phyloP scores from a whole-genome alignment of 2,888 invertebrate genomes.

The Zele albiditarsus region DNA sequence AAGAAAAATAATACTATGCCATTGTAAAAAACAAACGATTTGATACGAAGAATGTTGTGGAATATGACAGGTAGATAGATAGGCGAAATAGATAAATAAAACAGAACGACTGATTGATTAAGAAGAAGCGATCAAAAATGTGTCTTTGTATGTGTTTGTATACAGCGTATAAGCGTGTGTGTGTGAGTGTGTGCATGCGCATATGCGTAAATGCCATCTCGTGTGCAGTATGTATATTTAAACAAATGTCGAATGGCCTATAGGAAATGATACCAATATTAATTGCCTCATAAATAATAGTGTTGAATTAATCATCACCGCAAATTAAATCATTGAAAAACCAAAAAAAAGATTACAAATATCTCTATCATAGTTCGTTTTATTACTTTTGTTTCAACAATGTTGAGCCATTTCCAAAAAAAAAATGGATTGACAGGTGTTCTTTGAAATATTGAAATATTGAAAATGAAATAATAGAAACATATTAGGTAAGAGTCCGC shows the following conservation, averaged over 20 bases:
- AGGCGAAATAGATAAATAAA: slow-evolving; percentile 21
- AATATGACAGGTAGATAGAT: slow-evolving; percentile 16
- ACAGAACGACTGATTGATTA: slow-evolving; percentile 39
- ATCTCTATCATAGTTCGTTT: background rate
- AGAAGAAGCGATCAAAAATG: slow-evolving; percentile 24
- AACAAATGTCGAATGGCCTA: slow-evolving; percentile 7
- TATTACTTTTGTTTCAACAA: slow-evolving; percentile 10
- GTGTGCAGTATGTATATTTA: background rate
- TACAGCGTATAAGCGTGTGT: background rate
- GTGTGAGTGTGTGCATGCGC: too few species aligned
- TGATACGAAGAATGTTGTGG: slow-evolving; percentile 30
- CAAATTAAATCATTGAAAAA: background rate
- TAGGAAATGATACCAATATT: slow-evolving; percentile 16
- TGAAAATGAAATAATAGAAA: slow-evolving; percentile 69
- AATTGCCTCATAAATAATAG: slow-evolving; percentile 17
- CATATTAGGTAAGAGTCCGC: slow-evolving; percentile 66
- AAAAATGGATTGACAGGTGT: slow-evolving; percentile 50
- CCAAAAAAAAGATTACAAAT: background rate
- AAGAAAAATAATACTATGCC: background rate
- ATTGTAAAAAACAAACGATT: slow-evolving; percentile 17
- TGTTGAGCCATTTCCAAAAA: slow-evolving; percentile 5
- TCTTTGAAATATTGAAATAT: slow-evolving; percentile 43
- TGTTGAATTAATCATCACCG: background rate
- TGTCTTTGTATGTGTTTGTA: background rate
- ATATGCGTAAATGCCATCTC: background rate